Base-by-base conservation (phyloP, 2,888 invertebrate genomes). In the Epirrita christyi region DNA sequence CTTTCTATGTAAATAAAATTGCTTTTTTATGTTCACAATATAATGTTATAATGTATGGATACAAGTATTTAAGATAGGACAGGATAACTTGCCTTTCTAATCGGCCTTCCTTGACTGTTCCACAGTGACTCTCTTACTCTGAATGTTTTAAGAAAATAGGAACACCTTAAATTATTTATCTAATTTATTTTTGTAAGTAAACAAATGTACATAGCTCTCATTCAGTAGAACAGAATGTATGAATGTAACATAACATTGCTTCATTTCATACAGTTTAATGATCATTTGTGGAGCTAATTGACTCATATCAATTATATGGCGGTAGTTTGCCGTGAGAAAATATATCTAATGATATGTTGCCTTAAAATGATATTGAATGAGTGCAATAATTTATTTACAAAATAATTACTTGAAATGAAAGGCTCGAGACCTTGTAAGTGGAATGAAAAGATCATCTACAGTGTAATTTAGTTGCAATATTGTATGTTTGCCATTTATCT, bases 11-110 rank as follows among this genome's bases (percentile, higher is more conserved):
- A 76, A 69, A 76, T 75, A 80, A 78, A 75, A 74, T 77, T 74
- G 71, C 68, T 76, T 80, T 57, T 80, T 79, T 81, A 78, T 76
- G 75, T 83, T 83, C 84, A 83, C 84, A 82, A 86, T 83, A 82
- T 83, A 21, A 21, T 21, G 78, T 77, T 71, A 73, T 77, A 54
- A 70, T 73, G 73, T 75, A 71, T 66, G 70, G 67, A 65, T 79
- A 21, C 21, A 77, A 73, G 67, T 72, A 74, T 70, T 74, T 72
- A 76, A 74, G 68, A 75, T 72, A 75, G 76, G 72, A 78, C 78
- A 80, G 77, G 81, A 72, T 80, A 78, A 85, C 83, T 87, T 86
- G 88, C 87, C 86, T 86, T 86, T 82, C 75, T 80, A 73, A 82
- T 78, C 75, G 71, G 82, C 87, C 85, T 88, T 88, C 86, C 85